Conservation (phyloP, 2,797 vertebrate species). For the Mustela erminea region DNA sequence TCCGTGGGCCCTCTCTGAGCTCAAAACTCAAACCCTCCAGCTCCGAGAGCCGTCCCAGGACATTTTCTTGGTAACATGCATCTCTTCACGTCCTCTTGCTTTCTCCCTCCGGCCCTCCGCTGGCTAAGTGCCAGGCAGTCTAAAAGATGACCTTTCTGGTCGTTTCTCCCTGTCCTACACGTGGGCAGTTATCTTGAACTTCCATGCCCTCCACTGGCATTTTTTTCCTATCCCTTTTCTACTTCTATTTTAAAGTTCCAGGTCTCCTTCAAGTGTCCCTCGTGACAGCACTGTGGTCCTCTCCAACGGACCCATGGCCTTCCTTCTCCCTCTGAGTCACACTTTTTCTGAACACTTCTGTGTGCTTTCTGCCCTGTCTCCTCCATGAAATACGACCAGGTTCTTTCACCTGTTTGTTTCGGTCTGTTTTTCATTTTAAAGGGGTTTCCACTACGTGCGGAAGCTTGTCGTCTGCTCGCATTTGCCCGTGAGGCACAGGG, state of each 20-base stretch:
- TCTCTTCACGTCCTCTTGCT: no score
- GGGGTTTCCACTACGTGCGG: neutral
- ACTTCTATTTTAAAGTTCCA: neutral
- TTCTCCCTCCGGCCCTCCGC: neutral
- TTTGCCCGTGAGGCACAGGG: neutral
- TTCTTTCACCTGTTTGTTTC: neutral
- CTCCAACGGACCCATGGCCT: neutral
- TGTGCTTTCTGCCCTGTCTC: neutral
- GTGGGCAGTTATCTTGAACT: neutral
- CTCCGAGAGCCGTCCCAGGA: neutral
- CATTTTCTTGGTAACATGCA: fast-evolving
- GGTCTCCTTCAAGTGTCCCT: neutral
- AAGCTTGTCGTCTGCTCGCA: neutral
- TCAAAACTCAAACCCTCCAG: no score
- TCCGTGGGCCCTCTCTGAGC: neutral
- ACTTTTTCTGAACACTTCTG: neutral
- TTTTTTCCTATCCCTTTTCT: no score
- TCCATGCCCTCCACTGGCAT: no score
- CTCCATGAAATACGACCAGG: neutral
- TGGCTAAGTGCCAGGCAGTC: no score
- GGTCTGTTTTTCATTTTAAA: neutral
- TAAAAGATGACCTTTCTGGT: no score
- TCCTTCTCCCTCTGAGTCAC: neutral
- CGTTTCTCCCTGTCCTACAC: neutral
- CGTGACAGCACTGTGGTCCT: fast-evolving